Evolutionary conservation across 2,113 vertebrate genomes (phyloP), one percentile per base, ranked within the genome.

Genomic region (Rhizomys pruinosus): DNA sequence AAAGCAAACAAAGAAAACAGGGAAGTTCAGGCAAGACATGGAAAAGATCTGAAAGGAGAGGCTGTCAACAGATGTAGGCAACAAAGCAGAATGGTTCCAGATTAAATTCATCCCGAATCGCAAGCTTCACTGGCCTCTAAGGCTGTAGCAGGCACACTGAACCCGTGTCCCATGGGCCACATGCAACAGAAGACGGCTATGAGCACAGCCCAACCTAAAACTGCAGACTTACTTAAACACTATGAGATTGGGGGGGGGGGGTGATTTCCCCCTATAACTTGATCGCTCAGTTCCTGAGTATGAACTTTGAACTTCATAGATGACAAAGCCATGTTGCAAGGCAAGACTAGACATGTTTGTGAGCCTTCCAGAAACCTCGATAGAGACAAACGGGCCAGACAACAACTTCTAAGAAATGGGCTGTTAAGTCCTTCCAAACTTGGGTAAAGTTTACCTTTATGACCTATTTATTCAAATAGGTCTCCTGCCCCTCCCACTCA

Each of bases 381-480:
- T 55, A 94, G 42, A 39, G 23, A 55, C 2, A 22, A 77, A 64
- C 0, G 32, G 15, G 69, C 73, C 87, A 19, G 77, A 55, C 42
- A 92, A 52, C 44, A 85, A 17, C 52, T 74, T 61, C 55, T 55
- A 55, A 87, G n/a, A 32, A 63, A 2, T 2, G 72, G 69, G 52
- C 66, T 42, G 77, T 39, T 16, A 59, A 87, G n/a, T n/a, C n/a
- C n/a, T n/a, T n/a, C n/a, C n/a, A n/a, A n/a, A n/a, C n/a, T n/a
- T n/a, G n/a, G n/a, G n/a, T n/a, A n/a, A 27, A 64, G 39, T 90
- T 93, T 52, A 63, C 72, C 59, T 93, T 73, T 68, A n/a, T n/a
- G n/a, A n/a, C n/a, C n/a, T n/a, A n/a, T n/a, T n/a, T n/a, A 69
- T 37, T 71, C 52, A 87, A n/a, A 44, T 4, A 91, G 44, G 6